Conservation (phyloP, 2,888 invertebrate species). For the Xanthorhoe designata region DNA sequence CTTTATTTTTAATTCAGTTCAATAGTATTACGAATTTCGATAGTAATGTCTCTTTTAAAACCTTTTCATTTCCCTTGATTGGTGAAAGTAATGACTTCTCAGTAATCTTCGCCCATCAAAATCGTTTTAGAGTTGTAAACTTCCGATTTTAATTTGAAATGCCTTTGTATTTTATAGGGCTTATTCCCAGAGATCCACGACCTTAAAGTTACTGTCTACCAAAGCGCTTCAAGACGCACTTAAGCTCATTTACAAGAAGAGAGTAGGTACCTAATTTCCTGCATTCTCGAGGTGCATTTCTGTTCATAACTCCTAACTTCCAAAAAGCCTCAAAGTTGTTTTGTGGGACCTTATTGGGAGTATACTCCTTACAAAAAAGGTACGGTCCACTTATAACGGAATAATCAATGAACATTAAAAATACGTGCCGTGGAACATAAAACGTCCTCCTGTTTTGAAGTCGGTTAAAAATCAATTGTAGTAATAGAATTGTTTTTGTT, state of each 20-base stretch:
- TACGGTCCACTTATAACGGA: too few relatives aligned
- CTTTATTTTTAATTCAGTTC: neutral
- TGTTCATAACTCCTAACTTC: too few relatives aligned
- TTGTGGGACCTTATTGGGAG: too few relatives aligned
- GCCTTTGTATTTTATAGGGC: constrained; percentile 20
- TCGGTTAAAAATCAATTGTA: neutral
- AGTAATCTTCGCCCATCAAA: constrained; percentile 20
- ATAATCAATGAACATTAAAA: too few relatives aligned
- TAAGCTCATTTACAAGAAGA: too few relatives aligned
- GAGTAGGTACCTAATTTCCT: too few relatives aligned
- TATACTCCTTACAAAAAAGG: too few relatives aligned
- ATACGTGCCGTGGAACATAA: too few relatives aligned
- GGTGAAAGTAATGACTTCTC: constrained; percentile 22
- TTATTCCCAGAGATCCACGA: too few relatives aligned
- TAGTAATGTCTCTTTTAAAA: constrained; percentile 14
- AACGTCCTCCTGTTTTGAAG: neutral
- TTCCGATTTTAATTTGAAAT: constrained; percentile 20
- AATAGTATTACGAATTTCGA: too few relatives aligned
- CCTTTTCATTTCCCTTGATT: constrained; percentile 20
- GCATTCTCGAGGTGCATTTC: too few relatives aligned
- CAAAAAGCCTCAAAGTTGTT: too few relatives aligned
- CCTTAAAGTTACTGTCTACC: constrained; percentile 1
- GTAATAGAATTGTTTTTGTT: constrained; percentile 5
- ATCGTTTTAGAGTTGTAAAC: constrained; percentile 22
- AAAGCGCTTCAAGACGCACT: neutral